Evolutionary conservation across 2,888 invertebrate species (phyloP), one percentile per base, ranked within the genome.

Genomic region (Listrodromus nycthemerus): DNA sequence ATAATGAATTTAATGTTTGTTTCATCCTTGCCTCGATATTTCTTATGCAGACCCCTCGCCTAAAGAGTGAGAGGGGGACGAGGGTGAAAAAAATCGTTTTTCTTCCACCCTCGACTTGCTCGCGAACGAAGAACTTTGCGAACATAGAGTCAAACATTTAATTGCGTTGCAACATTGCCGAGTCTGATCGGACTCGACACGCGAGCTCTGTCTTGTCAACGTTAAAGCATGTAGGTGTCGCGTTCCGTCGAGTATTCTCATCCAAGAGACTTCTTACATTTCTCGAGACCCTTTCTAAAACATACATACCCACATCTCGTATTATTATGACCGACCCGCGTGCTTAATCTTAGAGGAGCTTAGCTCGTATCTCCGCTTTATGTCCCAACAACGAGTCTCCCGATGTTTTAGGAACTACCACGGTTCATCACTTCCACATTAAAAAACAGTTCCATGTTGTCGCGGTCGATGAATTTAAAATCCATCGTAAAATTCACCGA

Each of bases 391-490:
- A 50, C 33, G 61, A 4, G 13, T 41, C 63, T 27, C 63, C 65
- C 65, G 21, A 50, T 30, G 21, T 63, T 50, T 71, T 30, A 37
- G 65, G 10, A 37, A 33, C 16, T 27, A 24, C 41, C 65, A 71
- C 65, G 55, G 78, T 52, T 65, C 37, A 77, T 77, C 70, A 45
- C 48, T 50, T 30, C 6, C 48, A 37, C 70, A 61, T 78, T 41
- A 78, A 70, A 19, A 8, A 21, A 55, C 21, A 21, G 24, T 4
- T 55, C 55, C 10, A 52, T 52, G 2, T 52, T 52, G 21, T 21
- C 21, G 2, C 19, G 1, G 10, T 52, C 3, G 13, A 21, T 7
- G 21, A 52, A 52, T 52, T 21, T 21, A 8, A 8, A 2, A 52
- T 52, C 21, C 21, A 3, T 21, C 21, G 21, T 45, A 21, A 52